A percentile compares a stretch with the other conserved stretches of the same genome.
These are phyloP conservation scores for Phenganax subtilis DNA, from an alignment of 92 coral and sea anemone species.

Conservation along the genomic window DNA sequence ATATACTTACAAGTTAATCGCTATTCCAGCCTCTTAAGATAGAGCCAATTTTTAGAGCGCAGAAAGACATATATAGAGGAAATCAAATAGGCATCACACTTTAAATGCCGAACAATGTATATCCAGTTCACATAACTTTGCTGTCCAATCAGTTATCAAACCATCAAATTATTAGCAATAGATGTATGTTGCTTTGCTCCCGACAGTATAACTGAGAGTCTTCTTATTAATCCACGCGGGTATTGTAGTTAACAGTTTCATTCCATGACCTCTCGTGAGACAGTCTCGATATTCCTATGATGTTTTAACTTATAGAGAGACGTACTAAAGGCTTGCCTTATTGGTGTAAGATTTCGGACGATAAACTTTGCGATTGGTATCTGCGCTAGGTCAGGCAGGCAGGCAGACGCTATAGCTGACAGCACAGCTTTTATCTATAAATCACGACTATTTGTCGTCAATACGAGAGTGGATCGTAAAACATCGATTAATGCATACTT, in stretches of 20 bases:
- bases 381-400: not conserved
- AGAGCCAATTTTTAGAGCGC: not conserved
- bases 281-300: not conserved
- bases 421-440: conserved; percentile 6
- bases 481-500: not conserved
- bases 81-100: not conserved
- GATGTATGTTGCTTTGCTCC: not conserved
- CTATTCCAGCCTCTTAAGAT: not conserved
- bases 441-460: conserved; percentile 22
- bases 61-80: not conserved
- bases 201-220: not conserved
- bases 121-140: not conserved
- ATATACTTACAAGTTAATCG: conserved; percentile 29
- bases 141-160: not conserved
- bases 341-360: conserved; percentile 5
- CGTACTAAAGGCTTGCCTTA: not conserved
- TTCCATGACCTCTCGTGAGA: not conserved
- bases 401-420: conserved; percentile 9
- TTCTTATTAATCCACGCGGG: not conserved
- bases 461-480: not conserved
- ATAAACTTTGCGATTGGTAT: not conserved
- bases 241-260: not conserved
- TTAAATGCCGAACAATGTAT: not conserved
- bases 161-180: not conserved
- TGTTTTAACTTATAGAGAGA: not conserved